These are phyloP conservation scores for Tympanoctomys barrerae DNA, from an alignment of 2,797 vertebrate genomes.

Conservation along the genomic window DNA sequence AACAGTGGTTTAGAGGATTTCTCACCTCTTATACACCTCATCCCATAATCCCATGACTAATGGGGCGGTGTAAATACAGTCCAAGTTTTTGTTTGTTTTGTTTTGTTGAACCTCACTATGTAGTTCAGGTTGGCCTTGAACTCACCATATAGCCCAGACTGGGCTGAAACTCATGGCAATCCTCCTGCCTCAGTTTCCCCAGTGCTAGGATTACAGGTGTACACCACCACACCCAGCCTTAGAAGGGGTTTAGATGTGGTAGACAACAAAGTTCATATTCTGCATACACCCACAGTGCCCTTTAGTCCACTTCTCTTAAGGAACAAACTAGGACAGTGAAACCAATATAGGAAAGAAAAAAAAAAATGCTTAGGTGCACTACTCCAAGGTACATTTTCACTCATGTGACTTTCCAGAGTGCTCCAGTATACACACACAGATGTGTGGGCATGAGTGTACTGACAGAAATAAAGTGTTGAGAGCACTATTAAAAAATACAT, in stretches of 20 bases:
- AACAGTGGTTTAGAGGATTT: not conserved
- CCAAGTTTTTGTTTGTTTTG: not conserved
- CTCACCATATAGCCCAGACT: not conserved
- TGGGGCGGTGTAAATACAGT: not conserved
- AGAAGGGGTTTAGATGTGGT: constrained; percentile 6
- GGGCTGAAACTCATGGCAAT: not conserved
- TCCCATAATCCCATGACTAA: not conserved
- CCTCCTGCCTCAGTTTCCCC: not conserved
- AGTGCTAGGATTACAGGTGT: not conserved
- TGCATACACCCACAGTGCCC: constrained; percentile 57
- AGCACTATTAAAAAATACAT: constrained; percentile 68
- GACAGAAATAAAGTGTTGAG: constrained; percentile 69
- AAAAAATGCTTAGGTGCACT: constrained; percentile 67
- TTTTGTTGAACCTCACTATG: not conserved
- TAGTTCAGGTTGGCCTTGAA: not conserved
- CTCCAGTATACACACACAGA: constrained; percentile 30
- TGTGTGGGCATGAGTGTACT: constrained; percentile 71
- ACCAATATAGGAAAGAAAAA: constrained; percentile 7
- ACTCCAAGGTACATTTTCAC: constrained; percentile 72
- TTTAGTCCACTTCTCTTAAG: constrained; percentile 78
- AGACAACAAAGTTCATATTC: constrained; percentile 50
- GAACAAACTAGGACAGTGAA: constrained; percentile 76
- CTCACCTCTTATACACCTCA: not conserved
- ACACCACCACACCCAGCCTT: not conserved
- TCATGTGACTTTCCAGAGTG: constrained; percentile 72